These are phyloP conservation scores for Lepilemur ruficaudatus DNA, from an alignment of 2,797 vertebrate species.

Conservation along the genomic window DNA sequence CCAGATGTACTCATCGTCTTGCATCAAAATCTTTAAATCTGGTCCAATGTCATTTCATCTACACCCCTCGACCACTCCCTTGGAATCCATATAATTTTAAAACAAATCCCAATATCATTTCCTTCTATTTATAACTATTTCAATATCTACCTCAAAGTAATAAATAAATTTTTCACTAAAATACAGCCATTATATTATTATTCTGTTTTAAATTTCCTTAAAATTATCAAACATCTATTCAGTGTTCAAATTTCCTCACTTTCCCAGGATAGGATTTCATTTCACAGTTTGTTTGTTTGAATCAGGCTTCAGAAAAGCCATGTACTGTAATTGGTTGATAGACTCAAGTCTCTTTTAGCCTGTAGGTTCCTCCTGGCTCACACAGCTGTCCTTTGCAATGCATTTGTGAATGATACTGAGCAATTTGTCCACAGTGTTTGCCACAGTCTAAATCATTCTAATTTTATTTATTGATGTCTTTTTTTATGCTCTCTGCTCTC, in stretches of 20 bases:
- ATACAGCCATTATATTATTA: background rate
- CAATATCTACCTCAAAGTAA: background rate
- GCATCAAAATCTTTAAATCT: background rate
- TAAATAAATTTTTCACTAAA: background rate
- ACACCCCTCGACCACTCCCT: fast-evolving
- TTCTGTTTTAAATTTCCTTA: background rate
- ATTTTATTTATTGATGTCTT: background rate
- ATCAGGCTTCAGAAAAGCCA: background rate
- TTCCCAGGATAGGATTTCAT: background rate
- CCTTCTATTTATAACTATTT: background rate
- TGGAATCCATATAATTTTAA: background rate
- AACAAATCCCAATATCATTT: background rate
- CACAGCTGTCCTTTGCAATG: background rate
- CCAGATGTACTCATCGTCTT: background rate
- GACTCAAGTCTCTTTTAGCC: background rate
- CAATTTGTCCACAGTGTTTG: background rate
- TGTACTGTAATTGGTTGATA: background rate
- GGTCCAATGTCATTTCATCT: background rate
- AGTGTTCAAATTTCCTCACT: background rate
- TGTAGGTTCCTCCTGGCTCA: background rate
- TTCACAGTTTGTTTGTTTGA: background rate
- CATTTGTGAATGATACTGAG: background rate
- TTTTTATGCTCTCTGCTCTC: background rate
- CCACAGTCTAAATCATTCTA: background rate
- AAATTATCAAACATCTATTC: background rate